phyloP scores from a whole-genome alignment of 2,113 vertebrate genomes.

The Microtus montanus region DNA sequence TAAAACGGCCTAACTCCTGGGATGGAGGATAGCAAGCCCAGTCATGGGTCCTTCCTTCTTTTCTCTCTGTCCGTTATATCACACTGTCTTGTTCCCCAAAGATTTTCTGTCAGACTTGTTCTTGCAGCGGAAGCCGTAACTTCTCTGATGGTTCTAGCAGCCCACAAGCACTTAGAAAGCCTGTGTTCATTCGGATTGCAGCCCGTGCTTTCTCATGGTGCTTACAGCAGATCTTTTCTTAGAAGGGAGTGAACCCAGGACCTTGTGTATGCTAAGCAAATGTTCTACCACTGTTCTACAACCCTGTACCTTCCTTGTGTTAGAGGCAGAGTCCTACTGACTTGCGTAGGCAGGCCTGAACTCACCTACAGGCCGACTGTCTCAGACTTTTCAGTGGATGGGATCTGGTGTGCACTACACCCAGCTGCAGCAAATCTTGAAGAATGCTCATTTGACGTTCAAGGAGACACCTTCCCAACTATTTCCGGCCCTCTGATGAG shows the following conservation, averaged over 20 bases:
- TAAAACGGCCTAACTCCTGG: no score
- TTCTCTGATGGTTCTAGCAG: neutral
- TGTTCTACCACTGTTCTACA: no score
- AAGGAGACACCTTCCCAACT: neutral
- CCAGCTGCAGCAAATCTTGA: neutral
- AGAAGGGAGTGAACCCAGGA: neutral
- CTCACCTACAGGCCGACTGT: neutral
- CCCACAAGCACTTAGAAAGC: neutral
- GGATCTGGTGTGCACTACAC: neutral
- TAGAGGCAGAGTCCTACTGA: neutral
- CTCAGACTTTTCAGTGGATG: neutral
- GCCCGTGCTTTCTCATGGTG: neutral
- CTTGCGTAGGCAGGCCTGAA: neutral
- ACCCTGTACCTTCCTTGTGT: neutral
- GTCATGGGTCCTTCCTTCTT: fast-evolving
- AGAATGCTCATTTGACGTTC: neutral
- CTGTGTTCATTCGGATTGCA: no score
- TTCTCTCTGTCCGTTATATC: neutral
- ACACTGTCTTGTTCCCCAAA: neutral
- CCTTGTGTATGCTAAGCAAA: neutral
- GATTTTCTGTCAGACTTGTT: neutral
- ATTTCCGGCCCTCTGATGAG: neutral
- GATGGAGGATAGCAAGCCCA: neutral
- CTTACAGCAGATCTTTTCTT: neutral
- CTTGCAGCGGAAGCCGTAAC: neutral